Evolutionary conservation across 37 sponge, comb jelly and placozoan species (phyloP).

Genomic region (Lycopodina hypogea): DNA sequence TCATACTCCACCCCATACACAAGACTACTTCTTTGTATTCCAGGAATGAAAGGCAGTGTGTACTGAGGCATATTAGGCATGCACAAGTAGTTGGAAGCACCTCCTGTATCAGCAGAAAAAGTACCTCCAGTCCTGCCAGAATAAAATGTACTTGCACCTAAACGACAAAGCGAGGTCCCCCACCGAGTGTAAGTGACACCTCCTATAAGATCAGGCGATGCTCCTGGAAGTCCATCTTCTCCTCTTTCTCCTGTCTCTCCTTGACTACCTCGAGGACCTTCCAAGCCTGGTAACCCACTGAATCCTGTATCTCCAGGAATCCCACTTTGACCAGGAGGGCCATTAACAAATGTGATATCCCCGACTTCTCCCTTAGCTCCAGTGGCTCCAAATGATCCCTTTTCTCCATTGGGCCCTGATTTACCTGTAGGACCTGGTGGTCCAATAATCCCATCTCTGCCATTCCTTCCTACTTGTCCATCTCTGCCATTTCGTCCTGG

Average conservation of each 20-base stretch:
- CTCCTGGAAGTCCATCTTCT: too few species aligned
- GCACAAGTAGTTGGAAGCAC: conserved; percentile 26
- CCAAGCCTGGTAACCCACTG: neutral
- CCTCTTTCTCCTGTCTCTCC: too few species aligned
- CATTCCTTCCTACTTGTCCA: too few species aligned
- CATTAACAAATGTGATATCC: too few species aligned
- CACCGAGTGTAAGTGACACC: too few species aligned
- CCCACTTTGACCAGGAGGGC: neutral
- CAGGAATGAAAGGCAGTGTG: conserved; percentile 5
- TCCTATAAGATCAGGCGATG: conserved; percentile 36
- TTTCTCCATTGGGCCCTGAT: neutral
- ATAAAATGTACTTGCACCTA: conserved; percentile 42
- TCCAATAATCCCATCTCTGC: neutral
- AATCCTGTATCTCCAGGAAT: neutral
- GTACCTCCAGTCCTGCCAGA: conserved; percentile 22
- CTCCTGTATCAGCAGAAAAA: conserved; percentile 21
- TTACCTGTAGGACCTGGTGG: neutral
- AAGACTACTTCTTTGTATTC: conserved; percentile 8
- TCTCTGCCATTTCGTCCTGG: too few species aligned
- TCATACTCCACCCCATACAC: conserved; percentile 51
- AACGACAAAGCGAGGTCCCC: conserved; percentile 53
- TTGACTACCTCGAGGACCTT: neutral
- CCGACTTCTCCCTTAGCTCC: neutral
- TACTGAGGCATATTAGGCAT: conserved; percentile 36
- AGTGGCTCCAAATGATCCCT: neutral